Conservation (phyloP, 2,888 invertebrate genomes). For the Lacanobia oleracea region DNA sequence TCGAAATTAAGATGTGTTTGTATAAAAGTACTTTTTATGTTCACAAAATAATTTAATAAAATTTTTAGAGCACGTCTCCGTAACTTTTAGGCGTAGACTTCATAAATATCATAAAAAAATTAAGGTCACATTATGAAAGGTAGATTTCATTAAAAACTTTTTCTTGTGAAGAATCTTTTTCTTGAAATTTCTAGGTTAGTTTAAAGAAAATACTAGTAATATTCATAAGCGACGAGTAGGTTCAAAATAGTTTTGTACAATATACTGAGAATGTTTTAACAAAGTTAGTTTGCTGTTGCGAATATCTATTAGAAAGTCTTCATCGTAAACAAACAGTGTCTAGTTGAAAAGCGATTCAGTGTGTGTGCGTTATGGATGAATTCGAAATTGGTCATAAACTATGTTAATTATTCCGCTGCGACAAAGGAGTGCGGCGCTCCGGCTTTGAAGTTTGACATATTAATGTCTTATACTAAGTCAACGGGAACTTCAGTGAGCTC, state of each 20-base stretch:
- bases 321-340: conserved; percentile 10
- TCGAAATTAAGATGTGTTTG: neutral
- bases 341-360: conserved; percentile 26
- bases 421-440: conserved; percentile 54
- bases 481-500: conserved; percentile 38
- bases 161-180: conserved; percentile 24
- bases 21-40: neutral
- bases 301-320: conserved; percentile 15
- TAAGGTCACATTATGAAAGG: conserved; percentile 33
- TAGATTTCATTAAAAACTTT: conserved; percentile 46
- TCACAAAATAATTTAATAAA: conserved; percentile 32
- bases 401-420: conserved; percentile 58
- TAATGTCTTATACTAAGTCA: conserved; percentile 54
- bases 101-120: conserved; percentile 26
- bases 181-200: conserved; percentile 26
- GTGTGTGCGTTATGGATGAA: conserved; percentile 44
- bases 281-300: conserved; percentile 12
- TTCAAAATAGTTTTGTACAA: conserved; percentile 8
- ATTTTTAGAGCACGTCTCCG: conserved; percentile 8
- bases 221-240: conserved; percentile 6
- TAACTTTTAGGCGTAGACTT: conserved; percentile 7
- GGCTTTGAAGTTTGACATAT: conserved; percentile 60
- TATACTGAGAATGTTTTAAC: conserved; percentile 1
- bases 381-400: conserved; percentile 59
- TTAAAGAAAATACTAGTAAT: conserved; percentile 28